These are phyloP conservation scores for Anodontia alba DNA, from an alignment of 2,888 invertebrate genomes.

Conservation along the genomic window DNA sequence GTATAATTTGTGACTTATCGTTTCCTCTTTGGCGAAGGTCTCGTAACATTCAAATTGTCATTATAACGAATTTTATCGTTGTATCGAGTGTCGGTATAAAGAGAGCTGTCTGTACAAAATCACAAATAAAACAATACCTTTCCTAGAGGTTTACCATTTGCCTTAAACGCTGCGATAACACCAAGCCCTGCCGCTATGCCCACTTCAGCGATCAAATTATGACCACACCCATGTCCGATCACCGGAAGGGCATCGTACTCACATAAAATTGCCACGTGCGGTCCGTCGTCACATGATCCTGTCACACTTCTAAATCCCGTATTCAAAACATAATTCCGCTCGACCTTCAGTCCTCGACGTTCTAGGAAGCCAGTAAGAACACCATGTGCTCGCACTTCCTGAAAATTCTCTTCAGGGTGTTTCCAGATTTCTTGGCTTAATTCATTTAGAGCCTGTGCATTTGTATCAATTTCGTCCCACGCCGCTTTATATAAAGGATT, in stretches of 20 bases:
- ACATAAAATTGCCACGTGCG: slow-evolving; percentile 70
- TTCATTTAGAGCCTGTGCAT: slow-evolving; percentile 58
- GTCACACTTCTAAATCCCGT: slow-evolving; percentile 73
- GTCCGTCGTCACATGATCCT: slow-evolving; percentile 29
- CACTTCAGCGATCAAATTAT: slow-evolving; percentile 83
- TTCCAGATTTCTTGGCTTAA: slow-evolving; percentile 80
- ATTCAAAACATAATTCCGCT: slow-evolving; percentile 67
- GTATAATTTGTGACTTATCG: too few relatives aligned
- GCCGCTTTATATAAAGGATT: slow-evolving; percentile 2
- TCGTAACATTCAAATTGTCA: too few relatives aligned
- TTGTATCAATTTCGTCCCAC: slow-evolving; percentile 47
- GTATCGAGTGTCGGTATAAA: too few relatives aligned
- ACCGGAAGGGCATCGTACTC: slow-evolving; percentile 84
- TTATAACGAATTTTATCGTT: too few relatives aligned
- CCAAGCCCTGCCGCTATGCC: slow-evolving; percentile 81
- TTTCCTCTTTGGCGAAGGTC: too few relatives aligned
- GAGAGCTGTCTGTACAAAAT: too few relatives aligned
- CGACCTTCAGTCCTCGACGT: slow-evolving; percentile 74
- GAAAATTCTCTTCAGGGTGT: slow-evolving; percentile 78
- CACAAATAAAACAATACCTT: slow-evolving; percentile 48
- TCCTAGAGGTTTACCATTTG: slow-evolving; percentile 55
- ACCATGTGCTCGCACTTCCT: slow-evolving; percentile 72
- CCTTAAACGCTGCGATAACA: slow-evolving; percentile 74
- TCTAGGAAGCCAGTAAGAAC: slow-evolving; percentile 74
- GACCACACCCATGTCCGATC: slow-evolving; percentile 85